Conservation (phyloP, 2,888 invertebrate species). For the Zygogramma bicolorata region DNA sequence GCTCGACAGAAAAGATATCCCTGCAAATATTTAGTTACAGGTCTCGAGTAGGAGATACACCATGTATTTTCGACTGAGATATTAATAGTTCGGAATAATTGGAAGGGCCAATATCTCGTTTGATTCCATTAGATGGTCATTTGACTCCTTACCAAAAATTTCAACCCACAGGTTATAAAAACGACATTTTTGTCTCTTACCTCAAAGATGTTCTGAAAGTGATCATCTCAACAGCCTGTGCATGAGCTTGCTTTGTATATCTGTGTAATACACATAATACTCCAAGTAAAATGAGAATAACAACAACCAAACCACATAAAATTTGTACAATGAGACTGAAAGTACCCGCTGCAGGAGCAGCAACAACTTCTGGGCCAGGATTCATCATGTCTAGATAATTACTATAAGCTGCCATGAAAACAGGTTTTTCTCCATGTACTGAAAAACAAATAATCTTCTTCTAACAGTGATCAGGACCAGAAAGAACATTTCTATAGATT, state of each 20-base stretch:
- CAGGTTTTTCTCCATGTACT: slow-evolving; percentile 68
- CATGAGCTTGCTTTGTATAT: slow-evolving; percentile 75
- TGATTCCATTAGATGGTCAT: no score
- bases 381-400: slow-evolving; percentile 80
- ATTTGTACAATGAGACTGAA: slow-evolving; percentile 78
- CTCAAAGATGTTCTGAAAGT: slow-evolving; percentile 76
- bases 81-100: no score
- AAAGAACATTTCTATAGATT: no score
- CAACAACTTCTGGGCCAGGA: slow-evolving; percentile 73
- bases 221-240: slow-evolving; percentile 77
- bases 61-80: no score
- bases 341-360: slow-evolving; percentile 64
- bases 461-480: not conserved
- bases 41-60: no score
- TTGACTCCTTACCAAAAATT: no score
- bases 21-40: no score
- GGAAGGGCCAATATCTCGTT: no score
- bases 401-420: slow-evolving; percentile 77
- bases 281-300: slow-evolving; percentile 73
- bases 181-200: slow-evolving; percentile 60
- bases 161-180: no score
- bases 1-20: no score
- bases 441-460: slow-evolving; percentile 37
- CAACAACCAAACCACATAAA: slow-evolving; percentile 73
- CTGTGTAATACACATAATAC: slow-evolving; percentile 76